Base-by-base conservation (phyloP, 2,797 vertebrate genomes). In the Prionace glauca region DNA sequence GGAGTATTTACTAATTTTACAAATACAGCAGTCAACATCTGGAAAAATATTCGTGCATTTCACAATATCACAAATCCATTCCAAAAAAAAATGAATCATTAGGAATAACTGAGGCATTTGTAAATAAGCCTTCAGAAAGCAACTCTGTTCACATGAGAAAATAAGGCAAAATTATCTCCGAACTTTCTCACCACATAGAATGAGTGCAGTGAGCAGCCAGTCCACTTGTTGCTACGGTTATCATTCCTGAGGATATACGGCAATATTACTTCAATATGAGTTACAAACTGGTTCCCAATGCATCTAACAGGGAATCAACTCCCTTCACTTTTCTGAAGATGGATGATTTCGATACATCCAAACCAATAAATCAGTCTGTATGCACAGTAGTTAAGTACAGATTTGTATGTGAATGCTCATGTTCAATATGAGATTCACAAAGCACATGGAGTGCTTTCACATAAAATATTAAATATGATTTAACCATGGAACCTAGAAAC, bases 11-110 rank as follows among this genome's bases (percentile, higher is more conserved):
- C 62, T 62, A n/a, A 16, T 62, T 90, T 60, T 60, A 26, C 86
- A 88, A 88, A 88, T 88, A 60, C 0, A 29, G 24, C 50, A 88
- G 50, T 32, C 29, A 90, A 62, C 1, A 18, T n/a, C 16, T 90
- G 29, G 60, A 62, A 90, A 65, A 62, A 65, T 65, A 32, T 60
- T 90, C 5, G 94, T 92, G 77, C 95, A 96, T 96, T 96, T 95
- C 94, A 3, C 0, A 62, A 96, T 96, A 96, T 96, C 96, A 96
- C 96, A 96, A 96, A 96, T 96, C 60, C 95, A 96, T 95, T 96
- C 81, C 96, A 96, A 96, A 96, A 71, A 95, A 77, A 67, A 20
- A 65, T 16, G 32, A 18, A 90, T n/a, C 87, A 90, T n/a, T 16
- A 62, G 32, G 50, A 88, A 90, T 90, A 71, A 67, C 36, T 22